Evolutionary conservation across 2,888 invertebrate species (phyloP).

Genomic region (Acanthosepion esculentum): DNA sequence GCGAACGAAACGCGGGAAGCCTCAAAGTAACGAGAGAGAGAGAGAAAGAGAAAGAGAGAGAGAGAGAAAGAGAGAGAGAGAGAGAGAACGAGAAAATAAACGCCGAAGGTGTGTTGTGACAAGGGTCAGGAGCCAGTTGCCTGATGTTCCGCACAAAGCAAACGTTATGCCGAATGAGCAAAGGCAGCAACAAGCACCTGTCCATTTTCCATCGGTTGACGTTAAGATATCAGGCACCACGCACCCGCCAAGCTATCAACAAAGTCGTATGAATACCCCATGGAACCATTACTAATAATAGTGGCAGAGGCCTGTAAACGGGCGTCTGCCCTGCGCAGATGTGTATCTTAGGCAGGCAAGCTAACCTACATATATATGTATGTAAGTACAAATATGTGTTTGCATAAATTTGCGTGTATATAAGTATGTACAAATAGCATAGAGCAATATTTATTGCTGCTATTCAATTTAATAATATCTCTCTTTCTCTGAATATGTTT

Average conservation of each 20-base stretch:
- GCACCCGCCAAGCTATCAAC: neutral
- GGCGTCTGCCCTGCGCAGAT: neutral
- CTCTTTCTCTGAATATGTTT: no score
- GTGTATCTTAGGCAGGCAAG: neutral
- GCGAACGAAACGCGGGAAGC: neutral
- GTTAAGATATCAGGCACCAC: neutral
- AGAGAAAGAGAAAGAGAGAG: no score
- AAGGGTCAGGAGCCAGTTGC: neutral
- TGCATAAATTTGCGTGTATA: neutral
- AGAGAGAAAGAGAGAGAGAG: no score
- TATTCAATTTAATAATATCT: no score
- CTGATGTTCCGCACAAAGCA: neutral
- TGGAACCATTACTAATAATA: slow-evolving; percentile 8
- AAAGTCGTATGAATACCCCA: neutral
- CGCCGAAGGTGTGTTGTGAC: neutral
- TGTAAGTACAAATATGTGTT: neutral
- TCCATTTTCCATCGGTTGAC: neutral
- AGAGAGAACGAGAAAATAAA: neutral
- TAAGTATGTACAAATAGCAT: neutral
- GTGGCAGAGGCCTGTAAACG: neutral
- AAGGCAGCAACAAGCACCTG: neutral
- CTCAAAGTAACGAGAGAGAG: neutral
- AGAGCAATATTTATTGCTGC: no score
- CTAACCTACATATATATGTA: neutral
- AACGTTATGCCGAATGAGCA: slow-evolving; percentile 20